Conservation (phyloP, 2,113 vertebrate species). For the Martes martes region DNA sequence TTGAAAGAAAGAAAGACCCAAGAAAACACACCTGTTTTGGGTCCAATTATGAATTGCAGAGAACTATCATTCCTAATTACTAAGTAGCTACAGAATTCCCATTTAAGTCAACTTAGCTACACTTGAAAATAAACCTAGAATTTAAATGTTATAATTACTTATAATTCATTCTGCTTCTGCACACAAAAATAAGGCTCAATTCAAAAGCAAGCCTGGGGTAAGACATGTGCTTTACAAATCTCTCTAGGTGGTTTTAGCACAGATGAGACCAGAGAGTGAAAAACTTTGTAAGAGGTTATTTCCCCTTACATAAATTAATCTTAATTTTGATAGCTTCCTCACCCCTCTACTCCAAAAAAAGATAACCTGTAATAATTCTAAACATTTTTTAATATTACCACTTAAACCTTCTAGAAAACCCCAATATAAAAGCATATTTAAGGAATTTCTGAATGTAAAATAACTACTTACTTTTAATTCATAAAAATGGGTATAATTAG, state of each 20-base stretch:
- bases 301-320: background rate
- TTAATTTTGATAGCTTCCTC: background rate
- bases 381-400: slow-evolving; percentile 3
- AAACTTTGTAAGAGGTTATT: slow-evolving; percentile 34
- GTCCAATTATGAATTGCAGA: slow-evolving; percentile 78
- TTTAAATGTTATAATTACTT: slow-evolving; percentile 85
- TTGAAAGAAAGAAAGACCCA: background rate
- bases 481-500: slow-evolving; percentile 45
- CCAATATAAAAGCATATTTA: slow-evolving; percentile 48
- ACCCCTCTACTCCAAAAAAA: background rate
- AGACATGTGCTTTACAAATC: slow-evolving; percentile 49
- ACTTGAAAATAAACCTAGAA: slow-evolving; percentile 85
- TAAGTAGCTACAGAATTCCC: slow-evolving; percentile 80
- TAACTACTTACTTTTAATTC: slow-evolving; percentile 53
- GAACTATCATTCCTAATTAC: slow-evolving; percentile 84
- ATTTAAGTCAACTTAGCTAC: slow-evolving; percentile 84
- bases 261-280: slow-evolving; percentile 51
- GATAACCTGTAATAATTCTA: background rate
- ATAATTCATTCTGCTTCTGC: slow-evolving; percentile 81
- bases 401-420: slow-evolving; percentile 37
- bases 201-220: slow-evolving; percentile 55
- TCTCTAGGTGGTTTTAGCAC: slow-evolving; percentile 61
- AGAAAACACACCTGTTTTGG: slow-evolving; percentile 82
- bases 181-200: slow-evolving; percentile 74
- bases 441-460: slow-evolving; percentile 47